A percentile compares a stretch with the other conserved stretches of the same genome.
phyloP scores from a whole-genome alignment of 2,113 vertebrate species.

The Triplophysa tibetana region DNA sequence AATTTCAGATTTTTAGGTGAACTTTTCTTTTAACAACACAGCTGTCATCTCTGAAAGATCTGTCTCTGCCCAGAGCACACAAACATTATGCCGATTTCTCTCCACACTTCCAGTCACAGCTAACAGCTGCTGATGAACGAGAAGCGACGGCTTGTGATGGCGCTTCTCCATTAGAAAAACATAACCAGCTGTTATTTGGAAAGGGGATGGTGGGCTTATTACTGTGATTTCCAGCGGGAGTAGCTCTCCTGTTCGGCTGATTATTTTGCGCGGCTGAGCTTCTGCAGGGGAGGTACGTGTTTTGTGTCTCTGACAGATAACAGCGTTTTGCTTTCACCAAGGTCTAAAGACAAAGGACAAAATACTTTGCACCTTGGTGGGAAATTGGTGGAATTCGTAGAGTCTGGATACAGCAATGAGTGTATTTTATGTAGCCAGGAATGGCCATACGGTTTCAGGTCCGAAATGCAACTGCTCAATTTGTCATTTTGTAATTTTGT shows the following conservation, averaged over 20 bases:
- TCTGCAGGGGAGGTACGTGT: conserved; percentile 37
- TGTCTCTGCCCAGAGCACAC: conserved; percentile 10
- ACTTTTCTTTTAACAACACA: background rate
- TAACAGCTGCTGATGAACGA: conserved; percentile 70
- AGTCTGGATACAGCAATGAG: conserved; percentile 17
- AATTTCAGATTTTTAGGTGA: no score
- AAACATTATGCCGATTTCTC: conserved; percentile 36
- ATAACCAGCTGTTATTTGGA: conserved; percentile 68
- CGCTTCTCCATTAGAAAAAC: conserved; percentile 60
- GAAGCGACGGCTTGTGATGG: conserved; percentile 60
- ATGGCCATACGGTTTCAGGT: conserved; percentile 7
- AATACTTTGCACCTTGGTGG: conserved; percentile 39
- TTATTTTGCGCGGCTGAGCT: conserved; percentile 44
- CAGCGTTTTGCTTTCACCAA: no score
- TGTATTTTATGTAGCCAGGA: conserved; percentile 11
- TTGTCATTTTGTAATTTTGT: conserved; percentile 35
- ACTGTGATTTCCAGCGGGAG: conserved; percentile 56
- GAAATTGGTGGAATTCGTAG: conserved; percentile 25
- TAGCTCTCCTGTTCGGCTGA: conserved; percentile 38
- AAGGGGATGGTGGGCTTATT: conserved; percentile 64
- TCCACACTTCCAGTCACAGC: conserved; percentile 22
- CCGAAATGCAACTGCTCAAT: conserved; percentile 26
- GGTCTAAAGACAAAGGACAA: conserved; percentile 44
- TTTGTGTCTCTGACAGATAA: conserved; percentile 46
- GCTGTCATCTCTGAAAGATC: background rate